phyloP scores from a whole-genome alignment of 1,140 invertebrate genomes.

The Camponotus pennsylvanicus region DNA sequence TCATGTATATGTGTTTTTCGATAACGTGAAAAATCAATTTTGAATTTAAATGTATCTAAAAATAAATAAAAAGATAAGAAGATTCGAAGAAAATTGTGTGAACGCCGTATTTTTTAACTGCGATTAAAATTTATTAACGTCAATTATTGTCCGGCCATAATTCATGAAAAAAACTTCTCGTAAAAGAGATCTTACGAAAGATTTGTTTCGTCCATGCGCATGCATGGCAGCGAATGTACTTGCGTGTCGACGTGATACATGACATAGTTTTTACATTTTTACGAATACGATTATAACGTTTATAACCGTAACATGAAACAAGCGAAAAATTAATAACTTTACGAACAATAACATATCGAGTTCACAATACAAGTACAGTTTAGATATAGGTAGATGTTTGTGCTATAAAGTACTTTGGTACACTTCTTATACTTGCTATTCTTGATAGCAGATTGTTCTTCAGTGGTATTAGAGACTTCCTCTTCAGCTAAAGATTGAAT shows the following conservation, averaged over 20 bases:
- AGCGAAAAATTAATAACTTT: neutral
- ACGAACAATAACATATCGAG: too few relatives aligned
- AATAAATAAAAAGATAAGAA: neutral
- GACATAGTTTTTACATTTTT: neutral
- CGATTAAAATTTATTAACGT: constrained; percentile 53
- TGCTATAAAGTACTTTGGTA: neutral
- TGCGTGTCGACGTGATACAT: neutral
- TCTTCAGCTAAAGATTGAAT: too few relatives aligned
- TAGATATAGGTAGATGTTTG: too few relatives aligned
- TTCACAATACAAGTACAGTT: too few relatives aligned
- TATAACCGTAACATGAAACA: neutral
- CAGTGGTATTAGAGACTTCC: too few relatives aligned
- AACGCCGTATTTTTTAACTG: neutral
- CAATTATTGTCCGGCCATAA: constrained; percentile 42
- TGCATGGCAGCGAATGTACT: neutral
- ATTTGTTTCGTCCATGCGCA: neutral
- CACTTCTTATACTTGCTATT: neutral
- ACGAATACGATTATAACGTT: neutral
- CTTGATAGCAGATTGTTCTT: neutral
- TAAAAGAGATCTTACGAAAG: neutral
- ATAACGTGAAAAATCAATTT: neutral
- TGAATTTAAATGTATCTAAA: neutral
- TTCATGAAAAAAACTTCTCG: constrained; percentile 25
- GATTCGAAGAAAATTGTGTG: neutral
- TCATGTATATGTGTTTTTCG: neutral